Conservation (phyloP, 2,888 invertebrate genomes). For the Xestia ashworthii region DNA sequence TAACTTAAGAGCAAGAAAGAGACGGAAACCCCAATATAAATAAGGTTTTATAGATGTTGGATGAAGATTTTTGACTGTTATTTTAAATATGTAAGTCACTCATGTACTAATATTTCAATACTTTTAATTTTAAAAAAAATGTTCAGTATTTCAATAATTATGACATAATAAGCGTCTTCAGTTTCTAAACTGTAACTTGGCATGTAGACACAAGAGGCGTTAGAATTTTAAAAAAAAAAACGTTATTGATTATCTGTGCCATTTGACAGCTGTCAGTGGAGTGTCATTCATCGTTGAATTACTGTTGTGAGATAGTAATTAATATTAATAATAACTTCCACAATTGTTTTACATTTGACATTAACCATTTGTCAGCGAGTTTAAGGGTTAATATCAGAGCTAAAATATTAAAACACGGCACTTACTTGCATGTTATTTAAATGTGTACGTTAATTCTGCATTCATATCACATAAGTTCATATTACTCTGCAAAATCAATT, state of each 20-base stretch:
- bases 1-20: neutral
- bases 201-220: neutral
- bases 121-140: neutral
- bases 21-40: neutral
- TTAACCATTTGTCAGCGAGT: neutral
- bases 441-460: constrained; percentile 13
- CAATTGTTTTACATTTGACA: neutral
- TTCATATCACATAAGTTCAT: constrained; percentile 29
- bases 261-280: constrained; percentile 50
- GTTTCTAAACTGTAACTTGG: neutral
- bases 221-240: neutral
- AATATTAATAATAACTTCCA: too few relatives aligned
- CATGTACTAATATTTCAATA: constrained; percentile 33
- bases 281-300: constrained; percentile 25
- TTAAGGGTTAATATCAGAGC: neutral
- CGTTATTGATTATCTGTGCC: constrained; percentile 17
- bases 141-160: constrained; percentile 11
- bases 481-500: constrained; percentile 16
- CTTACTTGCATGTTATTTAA: constrained; percentile 1
- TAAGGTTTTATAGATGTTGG: neutral
- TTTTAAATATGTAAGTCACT: constrained; percentile 3
- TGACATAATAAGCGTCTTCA: neutral
- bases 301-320: constrained; percentile 2
- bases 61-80: constrained; percentile 6
- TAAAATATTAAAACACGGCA: neutral